Base-by-base conservation (phyloP, 2,888 invertebrate genomes). In the Cremastobaeus sp. region DNA sequence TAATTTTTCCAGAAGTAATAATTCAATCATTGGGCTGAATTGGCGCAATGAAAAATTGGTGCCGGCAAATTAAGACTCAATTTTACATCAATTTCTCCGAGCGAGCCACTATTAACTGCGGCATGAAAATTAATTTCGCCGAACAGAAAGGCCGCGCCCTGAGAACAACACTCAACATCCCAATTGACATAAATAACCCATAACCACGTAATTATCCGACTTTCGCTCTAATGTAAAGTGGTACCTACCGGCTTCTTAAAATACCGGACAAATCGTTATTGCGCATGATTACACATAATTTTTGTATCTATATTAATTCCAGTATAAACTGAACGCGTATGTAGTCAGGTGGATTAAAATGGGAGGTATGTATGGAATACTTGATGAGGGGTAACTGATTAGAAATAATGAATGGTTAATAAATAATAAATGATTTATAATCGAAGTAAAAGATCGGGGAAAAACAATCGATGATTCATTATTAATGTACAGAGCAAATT, bases 101-200 rank as follows among this genome's bases (percentile, higher is more conserved):
- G 18, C 30, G 34, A 48, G n/a, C 3, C 18, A n/a, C 3, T 20
- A 43, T 4, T 25, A 37, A 37, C 14, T 0, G 20, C 5, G 18
- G 3, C 41, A 20, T 28, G 18, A 54, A 54, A 28, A 39, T 34
- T 20, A 52, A 52, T 52, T 52, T 25, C 14, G 9, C 14, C 15
- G n/a, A 47, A 15, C 28, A 47, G 30, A 30, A 47, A 47, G 8
- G 11, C 12, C 12, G 11, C 25, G 6, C 43, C 14, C 43, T 20
- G 11, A 5, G 45, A 48, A 30, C 30, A 25, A 18, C 30, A 35
- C 20, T 30, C n/a, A 48, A 48, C 9, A 12, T 15, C 15, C 35
- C 48, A 48, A 17, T 48, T 48, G 48, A 48, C 60, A 60, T 60
- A 60, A 60, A 60, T 60, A 48, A 60, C 32, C 30, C 48, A 32